Base-by-base conservation (phyloP, 2,888 invertebrate species). In the Parnassius mnemosyne region DNA sequence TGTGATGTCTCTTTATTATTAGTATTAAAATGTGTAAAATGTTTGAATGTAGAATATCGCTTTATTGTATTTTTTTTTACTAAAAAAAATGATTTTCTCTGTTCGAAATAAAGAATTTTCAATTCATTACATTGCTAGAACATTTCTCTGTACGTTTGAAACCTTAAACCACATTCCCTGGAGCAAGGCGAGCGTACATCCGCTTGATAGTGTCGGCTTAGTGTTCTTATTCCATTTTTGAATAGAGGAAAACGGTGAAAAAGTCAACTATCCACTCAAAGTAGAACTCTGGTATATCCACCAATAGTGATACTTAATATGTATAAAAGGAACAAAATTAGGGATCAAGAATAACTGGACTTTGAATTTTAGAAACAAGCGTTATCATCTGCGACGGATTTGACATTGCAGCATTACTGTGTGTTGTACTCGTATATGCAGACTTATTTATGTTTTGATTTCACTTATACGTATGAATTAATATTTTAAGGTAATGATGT, bases 151-250 rank as follows among this genome's bases (percentile, higher is more conserved):
- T 43, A 13, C 54, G n/a, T 46, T 44, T 10, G 44, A 53, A 51
- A 63, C 50, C 51, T 58, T 50, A 62, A 43, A 50, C 43, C 61
- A 47, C 53, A 54, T 11, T 54, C 44, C 54, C 16, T 42, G 58
- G 50, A 58, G 53, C 51, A 25, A 20, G 49, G 54, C 62, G 25
- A 53, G 55, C 46, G 50, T 55, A 55, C 55, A 49, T 60, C 60
- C 55, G 60, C 55, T 55, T 51, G 60, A 61, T 61, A 56, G 62
- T 54, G 57, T 57, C 54, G 54, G 58, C 62, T 63, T 63, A 62
- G 43, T 54, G 41, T 52, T 54, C 54, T 62, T 63, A 58, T 58
- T 62, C 46, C 54, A 57, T 49, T 58, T 49, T 41, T 53, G 54
- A 63, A 63, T 54, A 58, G 41, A 51, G 50, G 34, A 58, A 62